Evolutionary conservation across 2,888 invertebrate genomes (phyloP).

Genomic region (Microctonus brassicae): DNA sequence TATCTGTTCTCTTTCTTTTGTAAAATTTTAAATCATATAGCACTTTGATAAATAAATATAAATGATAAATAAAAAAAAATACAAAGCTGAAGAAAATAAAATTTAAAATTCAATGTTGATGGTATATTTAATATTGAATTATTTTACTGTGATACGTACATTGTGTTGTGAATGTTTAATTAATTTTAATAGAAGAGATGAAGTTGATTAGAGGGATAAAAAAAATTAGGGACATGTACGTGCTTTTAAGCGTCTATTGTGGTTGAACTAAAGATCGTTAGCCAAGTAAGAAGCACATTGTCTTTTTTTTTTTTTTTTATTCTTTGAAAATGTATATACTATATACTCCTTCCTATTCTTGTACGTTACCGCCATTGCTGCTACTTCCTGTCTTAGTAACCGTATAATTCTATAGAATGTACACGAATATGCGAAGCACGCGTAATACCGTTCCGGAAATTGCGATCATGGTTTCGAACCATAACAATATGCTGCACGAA

Average conservation of each 20-base stretch:
- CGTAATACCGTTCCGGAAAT: conserved; percentile 16
- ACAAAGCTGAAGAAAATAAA: too few species aligned
- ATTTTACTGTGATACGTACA: not conserved
- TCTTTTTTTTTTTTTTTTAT: not conserved
- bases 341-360: not conserved
- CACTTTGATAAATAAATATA: too few species aligned
- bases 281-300: not conserved
- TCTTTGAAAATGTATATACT: too few species aligned
- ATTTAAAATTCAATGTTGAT: too few species aligned
- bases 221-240: not conserved
- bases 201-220: not conserved
- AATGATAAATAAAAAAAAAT: too few species aligned
- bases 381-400: not conserved
- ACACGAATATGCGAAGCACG: conserved; percentile 11
- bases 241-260: not conserved
- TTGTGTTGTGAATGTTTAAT: too few species aligned
- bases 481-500: not conserved
- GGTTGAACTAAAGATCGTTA: not conserved
- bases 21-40: too few species aligned
- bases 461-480: not conserved
- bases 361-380: not conserved
- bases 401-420: conserved; percentile 4
- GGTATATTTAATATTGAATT: conserved; percentile 4
- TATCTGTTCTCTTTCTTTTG: too few species aligned
- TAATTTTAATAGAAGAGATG: not conserved